Percentiles rank a stretch among this genome's conserved stretches.
Evolutionary conservation across 2,888 invertebrate species (phyloP).

Genomic region (Perizoma flavofasciatum): DNA sequence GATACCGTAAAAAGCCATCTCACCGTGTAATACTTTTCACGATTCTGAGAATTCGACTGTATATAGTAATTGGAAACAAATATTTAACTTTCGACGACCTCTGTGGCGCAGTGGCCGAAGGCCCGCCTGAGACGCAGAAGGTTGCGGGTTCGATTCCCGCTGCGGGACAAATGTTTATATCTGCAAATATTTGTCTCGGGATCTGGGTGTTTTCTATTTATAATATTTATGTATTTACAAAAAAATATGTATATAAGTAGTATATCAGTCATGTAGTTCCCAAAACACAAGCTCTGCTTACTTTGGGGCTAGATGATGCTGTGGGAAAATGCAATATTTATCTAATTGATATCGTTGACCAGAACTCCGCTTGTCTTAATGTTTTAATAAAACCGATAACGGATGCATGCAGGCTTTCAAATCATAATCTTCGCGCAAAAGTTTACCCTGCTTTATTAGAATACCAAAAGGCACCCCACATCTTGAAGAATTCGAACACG

Average conservation of each 20-base stretch:
- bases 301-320: too few relatives aligned
- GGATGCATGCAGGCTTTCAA: neutral
- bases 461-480: slow-evolving; percentile 1
- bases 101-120: too few relatives aligned
- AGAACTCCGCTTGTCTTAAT: neutral
- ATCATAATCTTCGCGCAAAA: neutral
- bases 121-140: too few relatives aligned
- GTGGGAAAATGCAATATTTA: neutral
- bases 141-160: too few relatives aligned
- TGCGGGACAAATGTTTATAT: too few relatives aligned
- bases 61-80: slow-evolving; percentile 36
- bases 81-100: slow-evolving; percentile 15
- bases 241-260: too few relatives aligned
- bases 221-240: too few relatives aligned
- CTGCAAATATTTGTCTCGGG: too few relatives aligned
- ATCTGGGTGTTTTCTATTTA: too few relatives aligned
- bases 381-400: neutral
- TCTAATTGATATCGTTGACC: neutral
- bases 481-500: slow-evolving; percentile 16
- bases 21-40: slow-evolving; percentile 34
- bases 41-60: slow-evolving; percentile 49
- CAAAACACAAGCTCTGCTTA: too few relatives aligned
- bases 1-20: slow-evolving; percentile 65
- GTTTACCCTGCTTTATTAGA: neutral
- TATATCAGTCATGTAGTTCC: too few relatives aligned